These are phyloP conservation scores for Parazoanthus swiftii DNA, from an alignment of 92 coral and sea anemone genomes.

Conservation along the genomic window DNA sequence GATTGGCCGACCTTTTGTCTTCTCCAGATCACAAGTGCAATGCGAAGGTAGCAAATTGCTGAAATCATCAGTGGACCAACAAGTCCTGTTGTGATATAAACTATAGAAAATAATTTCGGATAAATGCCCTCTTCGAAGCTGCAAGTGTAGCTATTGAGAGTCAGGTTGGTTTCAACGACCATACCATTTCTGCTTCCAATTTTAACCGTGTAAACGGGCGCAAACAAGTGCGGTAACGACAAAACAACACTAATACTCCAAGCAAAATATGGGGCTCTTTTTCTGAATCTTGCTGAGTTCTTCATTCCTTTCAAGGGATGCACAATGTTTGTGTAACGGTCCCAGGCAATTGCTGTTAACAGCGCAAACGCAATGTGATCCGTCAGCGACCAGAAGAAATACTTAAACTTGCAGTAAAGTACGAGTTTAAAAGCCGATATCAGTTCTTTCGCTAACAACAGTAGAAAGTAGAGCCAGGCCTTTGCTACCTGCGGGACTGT, in stretches of 20 bases:
- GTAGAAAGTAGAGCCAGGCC: slow-evolving; percentile 18
- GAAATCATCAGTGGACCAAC: slow-evolving; percentile 17
- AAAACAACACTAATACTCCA: slow-evolving; percentile 1
- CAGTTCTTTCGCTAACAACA: neutral
- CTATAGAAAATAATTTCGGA: slow-evolving; percentile 2
- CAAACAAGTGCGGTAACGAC: neutral
- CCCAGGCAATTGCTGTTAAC: slow-evolving; percentile 25
- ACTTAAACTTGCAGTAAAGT: neutral
- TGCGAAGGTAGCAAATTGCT: slow-evolving; percentile 7
- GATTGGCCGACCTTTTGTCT: slow-evolving; percentile 14
- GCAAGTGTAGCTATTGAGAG: neutral
- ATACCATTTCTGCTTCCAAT: neutral
- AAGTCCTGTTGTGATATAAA: slow-evolving; percentile 25
- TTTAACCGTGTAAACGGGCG: neutral
- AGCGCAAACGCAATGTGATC: slow-evolving; percentile 19
- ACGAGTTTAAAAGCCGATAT: neutral
- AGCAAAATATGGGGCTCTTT: slow-evolving; percentile 35
- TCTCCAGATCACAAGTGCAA: slow-evolving; percentile 26
- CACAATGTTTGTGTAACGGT: slow-evolving; percentile 35
- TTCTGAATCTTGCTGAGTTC: neutral
- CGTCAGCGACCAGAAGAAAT: slow-evolving; percentile 6
- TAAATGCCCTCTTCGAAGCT: neutral
- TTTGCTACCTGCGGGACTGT: slow-evolving; percentile 9
- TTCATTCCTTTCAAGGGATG: slow-evolving; percentile 30
- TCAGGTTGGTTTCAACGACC: neutral